Percentiles rank a stretch among this genome's conserved stretches.
Conservation (phyloP, 64 coral and sea anemone species). For the Actinia equina region DNA sequence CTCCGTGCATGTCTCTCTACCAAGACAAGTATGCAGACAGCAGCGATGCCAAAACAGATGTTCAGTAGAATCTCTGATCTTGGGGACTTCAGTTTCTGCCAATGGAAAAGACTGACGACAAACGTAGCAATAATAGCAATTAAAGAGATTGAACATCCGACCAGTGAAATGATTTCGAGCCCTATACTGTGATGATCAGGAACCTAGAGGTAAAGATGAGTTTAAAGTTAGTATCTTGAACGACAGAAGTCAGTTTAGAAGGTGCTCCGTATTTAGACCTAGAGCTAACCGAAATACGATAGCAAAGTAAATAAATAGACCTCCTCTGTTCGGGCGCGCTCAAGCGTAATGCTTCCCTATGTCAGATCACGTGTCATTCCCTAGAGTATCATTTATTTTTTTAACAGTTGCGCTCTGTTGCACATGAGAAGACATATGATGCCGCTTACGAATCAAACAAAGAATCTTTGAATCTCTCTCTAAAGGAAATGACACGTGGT, state of each 20-base stretch:
- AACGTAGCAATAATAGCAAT: slow-evolving; percentile 39
- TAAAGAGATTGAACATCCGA: slow-evolving; percentile 65
- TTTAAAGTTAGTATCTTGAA: not conserved
- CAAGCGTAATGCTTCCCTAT: too few relatives aligned
- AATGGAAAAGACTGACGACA: slow-evolving; percentile 34
- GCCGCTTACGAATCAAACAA: too few relatives aligned
- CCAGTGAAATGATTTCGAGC: slow-evolving; percentile 49
- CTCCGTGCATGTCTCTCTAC: slow-evolving; percentile 30
- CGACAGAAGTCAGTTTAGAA: not conserved
- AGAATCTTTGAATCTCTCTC: too few relatives aligned
- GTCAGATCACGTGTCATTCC: too few relatives aligned
- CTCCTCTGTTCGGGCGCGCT: too few relatives aligned
- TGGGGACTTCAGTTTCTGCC: slow-evolving; percentile 47
- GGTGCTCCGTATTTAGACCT: too few relatives aligned
- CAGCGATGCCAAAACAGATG: slow-evolving; percentile 39
- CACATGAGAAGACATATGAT: too few relatives aligned
- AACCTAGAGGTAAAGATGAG: slow-evolving; percentile 4
- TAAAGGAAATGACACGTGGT: too few relatives aligned
- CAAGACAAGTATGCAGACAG: slow-evolving; percentile 44
- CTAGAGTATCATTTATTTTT: too few relatives aligned
- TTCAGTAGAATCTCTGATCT: slow-evolving; percentile 50
- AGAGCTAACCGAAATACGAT: too few relatives aligned
- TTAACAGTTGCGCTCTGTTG: too few relatives aligned
- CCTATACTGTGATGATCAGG: slow-evolving; percentile 25
- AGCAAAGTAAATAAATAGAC: too few relatives aligned